Conservation (phyloP, 1,140 invertebrate genomes). For the Drosophila ohnishii region DNA sequence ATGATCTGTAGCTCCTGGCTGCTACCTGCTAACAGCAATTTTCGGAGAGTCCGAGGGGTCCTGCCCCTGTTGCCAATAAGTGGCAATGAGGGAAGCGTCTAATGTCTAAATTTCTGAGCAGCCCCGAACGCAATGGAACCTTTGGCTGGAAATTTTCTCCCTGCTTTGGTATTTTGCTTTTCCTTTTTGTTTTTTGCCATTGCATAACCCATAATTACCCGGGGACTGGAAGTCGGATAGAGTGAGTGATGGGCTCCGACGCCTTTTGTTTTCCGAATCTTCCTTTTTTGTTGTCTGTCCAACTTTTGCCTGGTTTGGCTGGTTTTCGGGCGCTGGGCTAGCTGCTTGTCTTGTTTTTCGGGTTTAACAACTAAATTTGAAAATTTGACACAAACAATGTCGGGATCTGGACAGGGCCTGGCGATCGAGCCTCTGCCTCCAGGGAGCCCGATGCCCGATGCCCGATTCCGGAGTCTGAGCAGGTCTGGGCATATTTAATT, state of each 20-base stretch:
- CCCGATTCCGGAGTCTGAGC: slow-evolving; percentile 31
- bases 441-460: slow-evolving; percentile 55
- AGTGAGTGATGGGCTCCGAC: slow-evolving; percentile 68
- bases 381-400: slow-evolving; percentile 80
- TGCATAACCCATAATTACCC: slow-evolving; percentile 68
- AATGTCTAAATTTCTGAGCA: slow-evolving; percentile 77
- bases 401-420: slow-evolving; percentile 26
- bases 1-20: slow-evolving; percentile 54
- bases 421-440: slow-evolving; percentile 49
- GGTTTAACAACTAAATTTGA: slow-evolving; percentile 82
- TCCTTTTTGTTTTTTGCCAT: slow-evolving; percentile 61
- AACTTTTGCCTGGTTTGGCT: slow-evolving; percentile 40
- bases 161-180: slow-evolving; percentile 32
- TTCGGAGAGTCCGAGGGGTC: slow-evolving; percentile 30
- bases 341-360: slow-evolving; percentile 77
- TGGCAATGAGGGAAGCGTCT: slow-evolving; percentile 67
- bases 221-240: slow-evolving; percentile 27
- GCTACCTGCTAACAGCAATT: slow-evolving; percentile 74
- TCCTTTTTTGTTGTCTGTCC: slow-evolving; percentile 6
- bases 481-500: slow-evolving; percentile 74
- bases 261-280: slow-evolving; percentile 62
- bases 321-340: slow-evolving; percentile 41
- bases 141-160: slow-evolving; percentile 38
- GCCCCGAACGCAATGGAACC: slow-evolving; percentile 33
- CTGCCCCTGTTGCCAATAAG: slow-evolving; percentile 69